Conservation (phyloP, 2,797 vertebrate genomes). For the Myiotriccus ornatus region DNA sequence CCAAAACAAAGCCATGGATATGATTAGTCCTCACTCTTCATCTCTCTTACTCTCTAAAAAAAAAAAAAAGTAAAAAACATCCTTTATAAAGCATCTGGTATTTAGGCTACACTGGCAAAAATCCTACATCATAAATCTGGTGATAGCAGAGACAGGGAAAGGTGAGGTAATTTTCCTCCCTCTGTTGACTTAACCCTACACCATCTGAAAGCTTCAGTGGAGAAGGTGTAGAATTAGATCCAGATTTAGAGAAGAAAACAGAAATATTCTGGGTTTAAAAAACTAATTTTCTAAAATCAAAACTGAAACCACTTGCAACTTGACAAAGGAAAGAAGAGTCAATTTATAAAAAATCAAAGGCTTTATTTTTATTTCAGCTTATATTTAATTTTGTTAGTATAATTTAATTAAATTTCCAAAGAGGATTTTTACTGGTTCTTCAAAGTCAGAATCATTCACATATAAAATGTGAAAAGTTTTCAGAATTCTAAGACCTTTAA, state of each 20-base stretch:
- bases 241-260: no score
- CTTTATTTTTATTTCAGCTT: background rate
- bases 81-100: background rate
- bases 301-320: background rate
- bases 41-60: background rate
- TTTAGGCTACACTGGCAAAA: background rate
- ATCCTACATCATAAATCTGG: fast-evolving
- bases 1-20: background rate
- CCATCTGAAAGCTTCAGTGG: background rate
- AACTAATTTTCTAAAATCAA: background rate
- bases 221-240: background rate
- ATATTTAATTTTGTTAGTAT: background rate
- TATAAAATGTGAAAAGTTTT: background rate
- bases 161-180: background rate
- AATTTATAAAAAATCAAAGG: background rate
- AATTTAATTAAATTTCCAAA: background rate
- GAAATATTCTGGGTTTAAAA: no score
- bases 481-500: background rate
- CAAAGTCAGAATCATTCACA: background rate
- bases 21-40: background rate
- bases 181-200: background rate
- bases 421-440: background rate
- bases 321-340: background rate
- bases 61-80: background rate
- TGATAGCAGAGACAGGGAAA: background rate